phyloP scores from a whole-genome alignment of 1,140 invertebrate species.

The Scaptomyza montana region DNA sequence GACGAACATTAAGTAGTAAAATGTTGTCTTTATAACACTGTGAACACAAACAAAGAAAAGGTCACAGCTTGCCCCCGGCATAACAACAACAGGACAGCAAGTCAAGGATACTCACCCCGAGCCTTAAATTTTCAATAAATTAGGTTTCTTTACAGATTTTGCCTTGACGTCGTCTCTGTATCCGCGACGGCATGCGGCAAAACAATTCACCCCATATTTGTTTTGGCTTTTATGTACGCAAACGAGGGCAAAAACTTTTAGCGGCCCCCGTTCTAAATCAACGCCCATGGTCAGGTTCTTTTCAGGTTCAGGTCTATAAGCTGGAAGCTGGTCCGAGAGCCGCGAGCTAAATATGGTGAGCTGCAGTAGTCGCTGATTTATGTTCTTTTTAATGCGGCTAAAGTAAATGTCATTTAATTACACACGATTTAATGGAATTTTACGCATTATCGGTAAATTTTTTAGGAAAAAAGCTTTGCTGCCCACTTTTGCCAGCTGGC shows the following conservation, averaged over 20 bases:
- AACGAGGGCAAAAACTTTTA: slow-evolving; percentile 60
- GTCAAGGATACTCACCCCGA: slow-evolving; percentile 57
- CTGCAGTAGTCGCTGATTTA: slow-evolving; percentile 71
- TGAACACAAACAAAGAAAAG: slow-evolving; percentile 79
- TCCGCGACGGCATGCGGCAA: slow-evolving; percentile 35
- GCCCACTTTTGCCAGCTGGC: slow-evolving; percentile 29
- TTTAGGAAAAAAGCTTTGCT: slow-evolving; percentile 49
- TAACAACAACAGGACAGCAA: slow-evolving; percentile 34
- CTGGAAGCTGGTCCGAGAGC: slow-evolving; percentile 18
- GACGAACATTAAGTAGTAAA: slow-evolving; percentile 78
- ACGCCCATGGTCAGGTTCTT: background rate
- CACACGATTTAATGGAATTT: slow-evolving; percentile 82
- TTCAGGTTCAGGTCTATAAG: slow-evolving; percentile 21
- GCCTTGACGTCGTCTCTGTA: slow-evolving; percentile 38
- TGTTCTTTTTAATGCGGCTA: slow-evolving; percentile 79
- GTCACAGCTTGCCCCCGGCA: slow-evolving; percentile 68
- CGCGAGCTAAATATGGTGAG: slow-evolving; percentile 60
- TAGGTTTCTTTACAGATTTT: slow-evolving; percentile 80
- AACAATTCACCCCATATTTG: slow-evolving; percentile 80
- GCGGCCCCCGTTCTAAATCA: slow-evolving; percentile 14
- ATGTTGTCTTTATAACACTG: slow-evolving; percentile 81
- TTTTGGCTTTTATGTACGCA: slow-evolving; percentile 67
- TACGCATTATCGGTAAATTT: slow-evolving; percentile 77
- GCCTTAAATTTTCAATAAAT: slow-evolving; percentile 81
- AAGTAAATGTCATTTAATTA: slow-evolving; percentile 82